Evolutionary conservation across 2,888 invertebrate species (phyloP).

Genomic region (Oscheius onirici): DNA sequence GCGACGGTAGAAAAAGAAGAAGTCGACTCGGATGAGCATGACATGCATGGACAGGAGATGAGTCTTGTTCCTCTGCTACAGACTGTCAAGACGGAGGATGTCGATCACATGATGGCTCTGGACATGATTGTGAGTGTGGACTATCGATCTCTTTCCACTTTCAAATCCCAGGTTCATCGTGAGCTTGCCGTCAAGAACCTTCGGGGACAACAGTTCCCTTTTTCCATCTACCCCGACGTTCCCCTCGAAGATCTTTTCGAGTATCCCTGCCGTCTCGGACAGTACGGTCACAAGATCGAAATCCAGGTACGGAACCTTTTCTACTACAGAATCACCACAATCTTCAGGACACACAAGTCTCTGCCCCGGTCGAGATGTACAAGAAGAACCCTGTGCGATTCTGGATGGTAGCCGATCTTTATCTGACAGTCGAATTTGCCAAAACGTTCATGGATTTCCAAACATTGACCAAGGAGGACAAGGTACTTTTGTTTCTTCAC

Average conservation of each 20-base stretch:
- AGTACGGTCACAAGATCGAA: neutral
- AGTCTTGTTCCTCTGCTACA: neutral
- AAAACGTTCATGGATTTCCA: conserved; percentile 52
- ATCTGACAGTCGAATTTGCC: conserved; percentile 53
- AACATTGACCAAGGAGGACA: conserved; percentile 40
- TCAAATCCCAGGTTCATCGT: conserved; percentile 37
- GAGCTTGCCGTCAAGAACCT: conserved; percentile 37
- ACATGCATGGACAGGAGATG: neutral
- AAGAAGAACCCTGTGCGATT: conserved; percentile 41
- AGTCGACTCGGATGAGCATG: neutral
- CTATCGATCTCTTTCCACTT: neutral
- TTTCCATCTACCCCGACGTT: neutral
- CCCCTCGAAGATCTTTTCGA: conserved; percentile 5
- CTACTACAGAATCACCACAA: too few species aligned
- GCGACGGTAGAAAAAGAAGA: neutral
- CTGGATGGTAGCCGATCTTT: conserved; percentile 58
- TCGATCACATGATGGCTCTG: neutral
- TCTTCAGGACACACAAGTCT: too few species aligned
- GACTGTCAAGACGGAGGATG: neutral
- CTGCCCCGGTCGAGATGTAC: neutral
- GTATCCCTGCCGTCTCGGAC: neutral
- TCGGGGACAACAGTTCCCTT: neutral
- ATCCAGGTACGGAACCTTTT: too few species aligned
- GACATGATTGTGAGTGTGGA: neutral
- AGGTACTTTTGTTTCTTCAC: too few species aligned